Percentiles rank a stretch among this genome's conserved stretches.
phyloP scores from a whole-genome alignment of 2,113 vertebrate genomes.

The Indicator maculatus region DNA sequence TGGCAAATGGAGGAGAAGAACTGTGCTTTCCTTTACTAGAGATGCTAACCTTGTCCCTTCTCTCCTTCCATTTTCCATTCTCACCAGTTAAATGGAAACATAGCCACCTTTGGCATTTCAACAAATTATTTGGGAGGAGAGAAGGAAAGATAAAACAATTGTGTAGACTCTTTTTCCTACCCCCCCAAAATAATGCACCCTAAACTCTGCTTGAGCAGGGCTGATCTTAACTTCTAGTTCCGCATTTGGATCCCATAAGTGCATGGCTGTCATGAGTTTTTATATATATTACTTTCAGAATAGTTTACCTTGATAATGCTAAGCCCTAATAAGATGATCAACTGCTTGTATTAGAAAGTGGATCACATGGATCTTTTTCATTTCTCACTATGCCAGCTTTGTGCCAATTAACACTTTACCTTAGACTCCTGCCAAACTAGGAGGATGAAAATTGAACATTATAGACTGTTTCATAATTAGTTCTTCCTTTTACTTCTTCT shows the following conservation, averaged over 20 bases:
- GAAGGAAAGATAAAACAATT: neutral
- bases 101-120: neutral
- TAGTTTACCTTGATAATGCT: neutral
- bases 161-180: neutral
- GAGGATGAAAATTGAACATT: neutral
- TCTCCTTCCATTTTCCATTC: neutral
- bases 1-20: neutral
- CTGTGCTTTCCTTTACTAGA: neutral
- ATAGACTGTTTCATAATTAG: neutral
- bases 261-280: neutral
- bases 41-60: neutral
- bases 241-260: neutral
- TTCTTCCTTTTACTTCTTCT: neutral
- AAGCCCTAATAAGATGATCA: neutral
- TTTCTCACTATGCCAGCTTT: neutral
- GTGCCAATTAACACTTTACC: neutral
- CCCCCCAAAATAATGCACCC: neutral
- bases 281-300: neutral
- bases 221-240: neutral
- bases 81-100: neutral
- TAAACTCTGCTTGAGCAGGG: neutral
- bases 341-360: neutral
- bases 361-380: neutral
- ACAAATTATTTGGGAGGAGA: neutral
- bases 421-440: neutral